These are phyloP conservation scores for Augiades crinisus DNA, from an alignment of 2,888 invertebrate genomes.

Conservation along the genomic window DNA sequence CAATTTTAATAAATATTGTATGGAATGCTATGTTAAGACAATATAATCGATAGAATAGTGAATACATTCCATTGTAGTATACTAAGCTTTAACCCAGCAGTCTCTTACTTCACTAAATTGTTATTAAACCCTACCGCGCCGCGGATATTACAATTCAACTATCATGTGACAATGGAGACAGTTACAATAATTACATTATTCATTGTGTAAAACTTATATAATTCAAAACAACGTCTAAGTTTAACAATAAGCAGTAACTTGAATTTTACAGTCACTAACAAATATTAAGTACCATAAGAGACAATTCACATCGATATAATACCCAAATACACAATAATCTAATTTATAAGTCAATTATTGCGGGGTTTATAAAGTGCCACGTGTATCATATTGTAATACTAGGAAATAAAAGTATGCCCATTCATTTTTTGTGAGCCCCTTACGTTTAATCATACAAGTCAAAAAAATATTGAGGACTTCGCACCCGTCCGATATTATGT, in stretches of 20 bases:
- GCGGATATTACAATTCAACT: slow-evolving; percentile 13
- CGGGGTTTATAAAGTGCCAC: slow-evolving; percentile 36
- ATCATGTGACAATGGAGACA: too few species aligned
- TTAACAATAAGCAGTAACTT: background rate
- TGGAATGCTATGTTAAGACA: slow-evolving; percentile 54
- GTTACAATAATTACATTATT: too few species aligned
- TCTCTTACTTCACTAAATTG: slow-evolving; percentile 30
- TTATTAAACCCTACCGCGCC: slow-evolving; percentile 27
- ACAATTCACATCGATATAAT: slow-evolving; percentile 25
- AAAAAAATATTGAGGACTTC: too few species aligned
- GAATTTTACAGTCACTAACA: background rate
- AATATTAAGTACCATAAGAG: slow-evolving; percentile 10
- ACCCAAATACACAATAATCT: slow-evolving; percentile 39
- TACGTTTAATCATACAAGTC: too few species aligned
- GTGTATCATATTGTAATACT: background rate
- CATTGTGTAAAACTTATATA: background rate
- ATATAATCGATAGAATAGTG: slow-evolving; percentile 34
- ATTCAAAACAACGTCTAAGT: background rate
- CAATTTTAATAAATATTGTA: slow-evolving; percentile 32
- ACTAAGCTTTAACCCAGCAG: slow-evolving; percentile 40
- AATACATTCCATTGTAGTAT: slow-evolving; percentile 33
- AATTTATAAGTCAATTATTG: slow-evolving; percentile 34
- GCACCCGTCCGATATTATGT: too few species aligned
- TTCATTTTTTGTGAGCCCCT: too few species aligned
- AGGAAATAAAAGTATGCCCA: too few species aligned